Conservation (phyloP, 2,113 vertebrate genomes). For the Pristiophorus japonicus region DNA sequence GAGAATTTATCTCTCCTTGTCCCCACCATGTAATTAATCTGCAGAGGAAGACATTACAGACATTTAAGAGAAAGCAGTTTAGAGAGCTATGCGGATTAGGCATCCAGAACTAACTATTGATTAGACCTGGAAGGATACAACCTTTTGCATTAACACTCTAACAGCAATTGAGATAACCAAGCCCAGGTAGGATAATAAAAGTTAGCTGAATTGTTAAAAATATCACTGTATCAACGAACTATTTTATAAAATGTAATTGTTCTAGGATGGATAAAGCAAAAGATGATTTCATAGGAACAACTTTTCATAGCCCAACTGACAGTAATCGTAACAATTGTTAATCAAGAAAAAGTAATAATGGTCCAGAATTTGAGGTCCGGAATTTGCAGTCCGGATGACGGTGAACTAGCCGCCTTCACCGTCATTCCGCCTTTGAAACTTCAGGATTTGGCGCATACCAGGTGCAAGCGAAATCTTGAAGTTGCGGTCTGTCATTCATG, state of each 20-base stretch:
- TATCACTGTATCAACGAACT: not conserved
- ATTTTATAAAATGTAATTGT: not conserved
- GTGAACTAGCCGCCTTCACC: no score
- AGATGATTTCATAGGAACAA: not conserved
- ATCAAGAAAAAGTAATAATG: not conserved
- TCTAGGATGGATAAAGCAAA: not conserved
- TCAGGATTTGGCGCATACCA: no score
- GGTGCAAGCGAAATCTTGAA: no score
- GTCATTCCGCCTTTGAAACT: no score
- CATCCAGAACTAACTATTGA: not conserved
- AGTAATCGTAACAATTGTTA: not conserved
- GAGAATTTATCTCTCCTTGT: not conserved
- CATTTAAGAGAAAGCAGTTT: not conserved
- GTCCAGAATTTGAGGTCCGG: no score
- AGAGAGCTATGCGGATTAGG: not conserved
- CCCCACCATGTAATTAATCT: not conserved
- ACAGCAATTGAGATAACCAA: conserved; percentile 1
- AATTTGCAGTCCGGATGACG: no score
- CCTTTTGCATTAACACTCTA: not conserved
- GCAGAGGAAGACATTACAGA: not conserved
- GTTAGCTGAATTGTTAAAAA: not conserved
- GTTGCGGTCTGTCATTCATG: no score
- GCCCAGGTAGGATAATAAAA: not conserved
- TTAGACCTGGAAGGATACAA: not conserved
- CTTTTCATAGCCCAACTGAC: not conserved